These are phyloP conservation scores for Sorex maritimensis DNA, from an alignment of 2,797 vertebrate species.

Conservation along the genomic window DNA sequence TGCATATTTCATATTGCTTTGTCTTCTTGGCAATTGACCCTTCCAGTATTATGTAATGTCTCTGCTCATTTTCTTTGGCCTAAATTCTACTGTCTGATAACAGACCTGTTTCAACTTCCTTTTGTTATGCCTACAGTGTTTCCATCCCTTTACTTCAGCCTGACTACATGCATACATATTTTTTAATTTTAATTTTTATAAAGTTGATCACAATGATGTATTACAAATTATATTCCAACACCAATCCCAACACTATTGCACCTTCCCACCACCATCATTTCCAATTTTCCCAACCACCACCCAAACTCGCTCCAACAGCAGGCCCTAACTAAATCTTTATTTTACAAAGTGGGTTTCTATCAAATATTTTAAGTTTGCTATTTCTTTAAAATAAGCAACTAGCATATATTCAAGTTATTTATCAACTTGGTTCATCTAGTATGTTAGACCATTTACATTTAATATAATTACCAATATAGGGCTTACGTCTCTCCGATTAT, in stretches of 20 bases:
- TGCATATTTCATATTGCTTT: background rate
- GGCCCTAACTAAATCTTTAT: background rate
- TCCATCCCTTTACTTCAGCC: background rate
- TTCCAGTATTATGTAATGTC: background rate
- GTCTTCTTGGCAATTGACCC: background rate
- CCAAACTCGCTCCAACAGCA: too few relatives aligned
- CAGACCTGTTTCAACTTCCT: background rate
- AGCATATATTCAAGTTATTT: background rate
- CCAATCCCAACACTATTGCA: too few relatives aligned
- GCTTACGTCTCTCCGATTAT: background rate
- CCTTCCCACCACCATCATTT: too few relatives aligned
- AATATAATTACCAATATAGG: background rate
- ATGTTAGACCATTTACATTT: constrained; percentile 5
- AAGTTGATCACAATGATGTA: too few relatives aligned
- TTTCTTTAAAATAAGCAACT: background rate
- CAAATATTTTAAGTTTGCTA: too few relatives aligned
- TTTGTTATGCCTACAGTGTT: background rate
- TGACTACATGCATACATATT: background rate
- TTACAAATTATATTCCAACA: too few relatives aligned
- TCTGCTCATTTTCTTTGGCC: background rate
- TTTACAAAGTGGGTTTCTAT: constrained; percentile 47
- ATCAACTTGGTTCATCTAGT: background rate
- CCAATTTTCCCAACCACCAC: too few relatives aligned
- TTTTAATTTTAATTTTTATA: too few relatives aligned
- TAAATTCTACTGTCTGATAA: background rate